Evolutionary conservation across 2,113 vertebrate genomes (phyloP), one percentile per base, ranked within the genome.

Genomic region (Bambusicola thoracicus): DNA sequence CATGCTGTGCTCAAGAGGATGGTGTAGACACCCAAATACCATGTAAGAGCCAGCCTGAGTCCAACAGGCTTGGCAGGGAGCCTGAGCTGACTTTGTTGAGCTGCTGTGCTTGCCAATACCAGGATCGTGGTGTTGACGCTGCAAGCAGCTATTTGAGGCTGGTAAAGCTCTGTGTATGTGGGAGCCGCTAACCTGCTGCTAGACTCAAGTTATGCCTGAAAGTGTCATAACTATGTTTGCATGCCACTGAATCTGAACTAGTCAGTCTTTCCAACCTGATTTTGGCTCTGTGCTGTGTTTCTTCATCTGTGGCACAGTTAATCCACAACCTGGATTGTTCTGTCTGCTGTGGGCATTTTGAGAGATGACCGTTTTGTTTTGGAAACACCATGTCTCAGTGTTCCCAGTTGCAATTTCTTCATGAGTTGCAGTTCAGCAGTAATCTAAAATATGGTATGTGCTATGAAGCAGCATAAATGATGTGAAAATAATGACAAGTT

Each of bases 251-350:
- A 61, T 91, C 43, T 48, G 49, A 88, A 32, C n/a, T 92, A 49
- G 19, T 85, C 59, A 89, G 24, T 78, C 40, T 88, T 95, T 94
- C 88, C 88, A 94, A 3, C 25, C 29, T 70, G 65, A 46, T 74
- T 67, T 80, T 94, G 85, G 76, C 82, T 93, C 34, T 86, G 16
- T 82, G 43, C 46, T 77, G 15, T 59, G 25, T 77, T 61, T 43
- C 65, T 90, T 93, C 61, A 30, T 91, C 65, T 93, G 68, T 83
- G 68, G 73, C 76, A 95, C 90, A 78, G 79, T 96, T 96, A 93
- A 90, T 91, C 65, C 80, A 74, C 41, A 91, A 10, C 44, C 46
- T 96, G 68, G 41, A 53, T 90, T 0, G 0, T 77, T 91, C 65
- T 78, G 19, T 91, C 61, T 78, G 19, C 68, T 12, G 2, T 21